Evolutionary conservation across 2,113 vertebrate genomes (phyloP), one percentile per base, ranked within the genome.

Genomic region (Chelonoidis abingdonii): DNA sequence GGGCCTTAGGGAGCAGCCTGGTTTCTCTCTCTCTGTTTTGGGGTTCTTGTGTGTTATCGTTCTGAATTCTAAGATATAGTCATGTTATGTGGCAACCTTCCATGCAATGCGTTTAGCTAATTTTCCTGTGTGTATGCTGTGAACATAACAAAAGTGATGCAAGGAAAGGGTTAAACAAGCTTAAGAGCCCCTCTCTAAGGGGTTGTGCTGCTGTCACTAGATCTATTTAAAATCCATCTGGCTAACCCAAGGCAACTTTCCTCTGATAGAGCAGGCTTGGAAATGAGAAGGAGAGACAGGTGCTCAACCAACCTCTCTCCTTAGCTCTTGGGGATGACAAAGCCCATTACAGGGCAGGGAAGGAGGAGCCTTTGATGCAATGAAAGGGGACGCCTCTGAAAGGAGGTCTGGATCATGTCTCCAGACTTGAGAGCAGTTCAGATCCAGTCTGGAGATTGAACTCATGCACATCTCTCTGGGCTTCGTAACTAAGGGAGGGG

Each of bases 221-320:
- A 75, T 22, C 22, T 24, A 25, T 75, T 25, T 25, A 12, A 75
- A 75, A 38, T 41, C 41, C 38, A 65, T 8, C 62, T 65, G 19
- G 62, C 31, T 35, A 65, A 65, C 6, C 31, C 62, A 65, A 16
- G 10, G 21, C n/a, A 75, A 25, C 38, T 41, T 75, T 25, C 38
- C 38, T 12, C 21, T 7, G 10, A 10, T 6, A 44, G n/a, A 75
- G 5, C 11, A 17, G 47, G 14, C 5, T 1, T 47, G 50, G 49
- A 83, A 0, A 0, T 65, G 3, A 76, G 14, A 89, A 57, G 0
- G 0, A 86, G 78, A 92, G 14, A 38, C 38, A 25, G 22, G 38
- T 25, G 6, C 72, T 38, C 38, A 25, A 6, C 38, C 22, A 44
- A 11, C 38, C 69, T 31, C 59, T 29, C 57, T 6, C 27, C 27